Percentiles rank a stretch among this genome's conserved stretches.
These are phyloP conservation scores for Enteromius unitaeniatus DNA, from an alignment of 2,797 vertebrate species.

Conservation along the genomic window DNA sequence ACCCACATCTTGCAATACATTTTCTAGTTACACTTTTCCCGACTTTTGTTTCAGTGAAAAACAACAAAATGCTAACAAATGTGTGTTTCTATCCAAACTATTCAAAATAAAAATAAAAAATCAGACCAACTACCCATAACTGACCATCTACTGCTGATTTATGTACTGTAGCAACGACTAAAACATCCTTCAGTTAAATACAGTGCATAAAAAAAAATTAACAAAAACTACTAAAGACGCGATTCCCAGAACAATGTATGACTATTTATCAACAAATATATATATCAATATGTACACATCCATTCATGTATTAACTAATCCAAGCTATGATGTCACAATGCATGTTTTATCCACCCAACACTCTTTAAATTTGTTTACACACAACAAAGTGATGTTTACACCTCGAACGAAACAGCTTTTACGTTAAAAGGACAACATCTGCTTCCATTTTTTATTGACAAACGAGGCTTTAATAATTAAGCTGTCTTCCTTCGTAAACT, in stretches of 20 bases:
- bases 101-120: too few species aligned
- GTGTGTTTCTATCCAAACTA: too few species aligned
- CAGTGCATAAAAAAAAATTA: too few species aligned
- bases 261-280: background rate
- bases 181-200: too few species aligned
- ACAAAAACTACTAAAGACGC: too few species aligned
- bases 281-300: background rate
- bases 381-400: background rate
- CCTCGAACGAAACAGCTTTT: background rate
- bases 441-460: slow-evolving; percentile 17
- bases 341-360: background rate
- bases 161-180: background rate
- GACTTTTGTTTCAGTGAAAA: too few species aligned
- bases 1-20: background rate
- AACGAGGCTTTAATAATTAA: slow-evolving; percentile 14
- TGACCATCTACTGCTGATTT: too few species aligned
- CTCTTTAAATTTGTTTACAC: background rate
- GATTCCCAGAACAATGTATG: background rate
- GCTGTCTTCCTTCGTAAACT: slow-evolving; percentile 1
- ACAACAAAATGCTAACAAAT: too few species aligned
- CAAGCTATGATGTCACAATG: background rate
- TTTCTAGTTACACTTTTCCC: too few species aligned
- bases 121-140: too few species aligned
- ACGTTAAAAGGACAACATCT: slow-evolving; percentile 16
- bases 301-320: background rate